Base-by-base conservation (phyloP, 2,113 vertebrate species). In the Stigmatopora nigra region DNA sequence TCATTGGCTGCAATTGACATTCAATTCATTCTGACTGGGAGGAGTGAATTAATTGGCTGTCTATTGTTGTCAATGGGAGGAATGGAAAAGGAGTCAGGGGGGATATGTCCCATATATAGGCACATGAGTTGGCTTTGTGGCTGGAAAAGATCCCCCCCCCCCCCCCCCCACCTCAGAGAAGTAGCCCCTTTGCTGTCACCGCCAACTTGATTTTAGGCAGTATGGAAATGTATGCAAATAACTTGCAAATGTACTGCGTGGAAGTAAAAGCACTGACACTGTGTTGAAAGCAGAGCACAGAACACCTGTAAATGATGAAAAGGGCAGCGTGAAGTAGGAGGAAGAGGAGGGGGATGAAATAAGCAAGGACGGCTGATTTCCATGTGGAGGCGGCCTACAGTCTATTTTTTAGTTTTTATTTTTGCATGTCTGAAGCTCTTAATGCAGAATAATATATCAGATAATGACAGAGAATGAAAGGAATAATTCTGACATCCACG, bases 211-310 rank as follows among this genome's bases (percentile, higher is more conserved):
- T 70, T 80, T 64, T 15, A 41, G 38, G 22, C 83, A 78, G 81
- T 71, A 84, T 82, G 82, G 68, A 84, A 86, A 86, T 84, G 20
- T 68, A 78, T 84, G 78, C 69, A 77, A 84, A 78, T 64, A 36
- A 63, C 11, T 68, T 5, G 71, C 53, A 56, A 56, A 56, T 56
- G 53, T 0, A 56, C 13, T 16, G 64, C 51, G 57, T 69, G 74
- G 74, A 48, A 57, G 65, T 70, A 72, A 57, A 63, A 11, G 51
- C 19, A 1, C 41, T 61, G 41, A 46, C 64, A 63, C 66, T 58
- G 58, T 67, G 70, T 51, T 74, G 44, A 58, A 65, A 68, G 17
- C 41, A 76, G 35, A 74, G 41, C 19, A 22, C 51, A 53, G 19
- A 22, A 61, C 72, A 78, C 67, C 67, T 75, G 67, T n/a, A 70